Evolutionary conservation across 1,140 invertebrate species (phyloP), one percentile per base, ranked within the genome.

Genomic region (Aphelenchoides fujianensis): DNA sequence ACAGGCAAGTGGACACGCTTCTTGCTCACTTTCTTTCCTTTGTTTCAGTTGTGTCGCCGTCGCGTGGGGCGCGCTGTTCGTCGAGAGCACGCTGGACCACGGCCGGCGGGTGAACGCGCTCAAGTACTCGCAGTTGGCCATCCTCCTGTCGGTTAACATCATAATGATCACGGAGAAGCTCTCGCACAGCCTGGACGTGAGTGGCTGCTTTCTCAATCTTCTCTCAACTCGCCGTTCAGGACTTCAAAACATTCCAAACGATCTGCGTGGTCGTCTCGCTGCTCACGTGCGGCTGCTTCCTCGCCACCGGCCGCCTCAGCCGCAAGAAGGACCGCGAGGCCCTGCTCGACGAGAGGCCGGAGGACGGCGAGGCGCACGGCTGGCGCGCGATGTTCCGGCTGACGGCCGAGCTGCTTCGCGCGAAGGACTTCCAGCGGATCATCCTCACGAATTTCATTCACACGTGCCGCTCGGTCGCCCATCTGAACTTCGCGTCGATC

Each of bases 41-140:
- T 32, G 59, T 73, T 84, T 55, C 54, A 83, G 81, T 74, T 84
- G 81, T 69, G 66, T 83, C 28, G 81, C 80, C 23, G 83, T 87
- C 7, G 85, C 86, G 3, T 72, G 79, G 59, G 84, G 85, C 70
- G 84, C 82, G 35, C 72, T 87, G 1, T 87, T 85, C 66, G 82
- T 86, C 1, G 86, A 87, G 69, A 80, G 84, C 16, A 85, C 85
- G 0, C 67, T 71, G 2, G 76, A 84, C 19, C 77, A 82, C 3
- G 61, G 78, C 19, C 76, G 83, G 34, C 74, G 86, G 34, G 73
- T 87, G 3, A 70, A 70, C 37, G 75, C 86, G 5, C 74, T 85
- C n/a, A 78, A 79, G 62, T 85, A 84, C 71, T 75, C 83, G 0
- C 81, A 83, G 70, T 36, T 84, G 2, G 78, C 82, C 16, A 77